Evolutionary conservation across 2,113 vertebrate species (phyloP), one percentile per base, ranked within the genome.

Genomic region (Bucco capensis): DNA sequence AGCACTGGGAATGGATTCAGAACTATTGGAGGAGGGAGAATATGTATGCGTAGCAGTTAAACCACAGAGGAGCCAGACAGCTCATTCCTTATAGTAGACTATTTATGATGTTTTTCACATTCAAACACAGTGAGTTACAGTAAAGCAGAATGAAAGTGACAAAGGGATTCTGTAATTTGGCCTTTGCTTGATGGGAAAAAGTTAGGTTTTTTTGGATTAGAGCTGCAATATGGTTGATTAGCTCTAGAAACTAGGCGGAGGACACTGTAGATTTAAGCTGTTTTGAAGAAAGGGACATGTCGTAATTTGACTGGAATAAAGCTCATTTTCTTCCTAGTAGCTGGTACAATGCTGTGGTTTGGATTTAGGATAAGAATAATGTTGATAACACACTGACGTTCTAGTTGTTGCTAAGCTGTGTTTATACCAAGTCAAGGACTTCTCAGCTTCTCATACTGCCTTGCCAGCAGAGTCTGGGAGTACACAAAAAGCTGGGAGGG

Each of bases 61-160:
- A 95, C 86, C 88, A 42, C 77, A 86, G 54, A 90, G 86, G 28
- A 94, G 54, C 42, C 80, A 94, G 74, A 72, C 90, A 66, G 42
- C 58, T 90, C 22, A 6, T 92, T 86, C 70, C 38, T 88, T 50
- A n/a, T 16, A 44, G 27, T 76, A 49, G 66, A 90, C 60, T 27
- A 28, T 58, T 69, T 66, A n/a, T 60, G 28, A 54, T 54, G 37
- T 54, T 86, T 93, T 94, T 79, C 38, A 40, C 23, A 25, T 92
- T 50, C 23, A 62, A 65, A 50, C 24, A 24, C 21, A 33, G 31
- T 49, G 57, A 86, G 56, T 88, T 91, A 30, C 62, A 66, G 86
- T 78, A 89, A 90, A 50, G 50, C 51, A 83, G 82, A 69, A 70
- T 19, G 54, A 60, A 80, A 79, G 51, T 56, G 79, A 62, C 51